Evolutionary conservation across 37 sponge, comb jelly and placozoan species (phyloP), one percentile per base, ranked within the genome.

Genomic region (Agelas oroides): DNA sequence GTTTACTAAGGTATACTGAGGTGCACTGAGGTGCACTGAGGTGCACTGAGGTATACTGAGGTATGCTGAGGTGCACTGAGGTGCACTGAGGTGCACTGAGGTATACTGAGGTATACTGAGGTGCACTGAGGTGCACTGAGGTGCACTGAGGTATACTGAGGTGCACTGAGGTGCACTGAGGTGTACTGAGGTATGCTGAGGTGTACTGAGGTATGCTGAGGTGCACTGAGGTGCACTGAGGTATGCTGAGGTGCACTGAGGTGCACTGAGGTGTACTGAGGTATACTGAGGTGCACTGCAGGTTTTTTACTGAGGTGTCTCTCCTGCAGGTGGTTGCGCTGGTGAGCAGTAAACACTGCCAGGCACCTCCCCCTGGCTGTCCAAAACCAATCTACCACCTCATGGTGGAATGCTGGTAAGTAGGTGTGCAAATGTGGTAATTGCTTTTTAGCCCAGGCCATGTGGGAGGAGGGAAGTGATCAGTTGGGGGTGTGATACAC

Each of bases 401-500:
- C 59, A 91, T 91, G 91, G 86, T 91, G 23, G 77, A 91, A 32
- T 86, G 86, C 78, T 91, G 91, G 91, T 91, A 58, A 61, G 91
- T 60, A 11, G n/a, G n/a, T n/a, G n/a, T n/a, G n/a, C n/a, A n/a
- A n/a, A n/a, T 12, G 36, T 75, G 27, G 16, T 75, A 27, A 18
- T 35, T 33, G 32, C 68, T 67, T 24, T 19, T n/a, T n/a, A n/a
- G 25, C 65, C 21, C 58, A 56, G 17, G 15, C 58, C 58, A 15
- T 46, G 46, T 46, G 46, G 46, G 46, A 8, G 46, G 46, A 46
- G 46, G 6, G 8, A 46, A 46, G 8, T 3, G 46, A 46, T n/a
- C n/a, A n/a, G n/a, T n/a, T n/a, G n/a, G n/a, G n/a, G n/a, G n/a
- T n/a, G n/a, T n/a, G n/a, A n/a, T n/a, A n/a, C n/a, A n/a, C n/a